Conservation (phyloP, 2,113 vertebrate genomes). For the Phalacrocorax brasilianus region DNA sequence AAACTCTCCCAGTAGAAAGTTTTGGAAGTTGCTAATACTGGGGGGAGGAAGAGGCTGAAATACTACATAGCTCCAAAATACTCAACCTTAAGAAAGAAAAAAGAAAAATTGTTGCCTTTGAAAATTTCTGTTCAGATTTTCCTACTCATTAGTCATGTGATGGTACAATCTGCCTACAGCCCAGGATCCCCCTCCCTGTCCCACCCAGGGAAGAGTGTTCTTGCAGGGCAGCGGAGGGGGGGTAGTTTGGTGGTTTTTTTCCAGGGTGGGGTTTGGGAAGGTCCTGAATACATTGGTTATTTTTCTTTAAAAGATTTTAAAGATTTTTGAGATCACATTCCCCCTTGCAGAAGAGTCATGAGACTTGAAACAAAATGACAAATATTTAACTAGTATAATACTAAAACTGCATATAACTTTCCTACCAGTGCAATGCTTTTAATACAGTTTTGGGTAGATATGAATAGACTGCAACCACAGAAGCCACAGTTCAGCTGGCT, state of each 20-base stretch:
- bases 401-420: background rate
- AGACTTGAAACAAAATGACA: background rate
- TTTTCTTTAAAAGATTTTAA: background rate
- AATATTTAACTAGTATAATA: background rate
- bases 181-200: background rate
- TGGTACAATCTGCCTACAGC: background rate
- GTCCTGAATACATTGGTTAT: background rate
- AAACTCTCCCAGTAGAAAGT: background rate
- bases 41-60: background rate
- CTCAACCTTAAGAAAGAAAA: background rate
- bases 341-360: background rate
- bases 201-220: background rate
- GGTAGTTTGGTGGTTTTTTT: background rate
- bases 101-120: background rate
- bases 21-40: background rate
- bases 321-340: background rate
- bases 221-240: background rate
- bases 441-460: background rate
- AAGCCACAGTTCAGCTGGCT: constrained; percentile 1
- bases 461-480: background rate
- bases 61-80: background rate
- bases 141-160: background rate
- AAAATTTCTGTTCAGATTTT: constrained; percentile 15
- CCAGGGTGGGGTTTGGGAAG: background rate
- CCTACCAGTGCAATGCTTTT: background rate